A percentile compares a stretch with the other conserved stretches of the same genome.
Evolutionary conservation across 2,113 vertebrate species (phyloP).

Genomic region (Polypterus senegalus): DNA sequence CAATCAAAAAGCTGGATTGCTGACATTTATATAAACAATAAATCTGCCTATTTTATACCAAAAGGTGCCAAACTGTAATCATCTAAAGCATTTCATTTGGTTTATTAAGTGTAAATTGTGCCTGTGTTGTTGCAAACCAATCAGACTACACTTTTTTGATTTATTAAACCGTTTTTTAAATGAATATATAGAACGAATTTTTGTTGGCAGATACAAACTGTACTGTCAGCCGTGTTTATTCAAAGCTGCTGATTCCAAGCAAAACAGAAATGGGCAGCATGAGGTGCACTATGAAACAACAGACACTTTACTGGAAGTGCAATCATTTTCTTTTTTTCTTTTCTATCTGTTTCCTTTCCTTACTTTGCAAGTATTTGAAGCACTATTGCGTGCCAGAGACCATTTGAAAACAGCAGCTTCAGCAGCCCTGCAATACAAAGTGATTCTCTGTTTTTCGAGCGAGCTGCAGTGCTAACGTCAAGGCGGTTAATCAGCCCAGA

Average conservation of each 20-base stretch:
- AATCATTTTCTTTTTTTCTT: conserved; percentile 30
- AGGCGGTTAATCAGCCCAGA: conserved; percentile 30
- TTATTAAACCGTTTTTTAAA: conserved; percentile 6
- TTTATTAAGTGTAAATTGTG: conserved; percentile 50
- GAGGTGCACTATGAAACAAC: conserved; percentile 51
- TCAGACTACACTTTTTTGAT: conserved; percentile 20
- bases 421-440: conserved; percentile 16
- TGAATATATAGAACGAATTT: conserved; percentile 3
- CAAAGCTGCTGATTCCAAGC: conserved; percentile 62
- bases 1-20: neutral
- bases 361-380: conserved; percentile 56
- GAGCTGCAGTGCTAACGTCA: conserved; percentile 22
- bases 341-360: conserved; percentile 42
- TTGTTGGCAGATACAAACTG: neutral
- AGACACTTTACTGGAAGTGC: conserved; percentile 67
- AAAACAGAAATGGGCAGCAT: conserved; percentile 56
- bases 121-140: conserved; percentile 49
- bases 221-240: conserved; percentile 10
- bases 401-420: conserved; percentile 33
- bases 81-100: conserved; percentile 43
- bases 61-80: conserved; percentile 80
- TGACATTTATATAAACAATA: conserved; percentile 37
- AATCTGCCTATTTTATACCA: conserved; percentile 50
- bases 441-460: conserved; percentile 41
- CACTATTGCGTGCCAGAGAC: conserved; percentile 57